Base-by-base conservation (phyloP, 2,888 invertebrate species). In the Caenorhabditis parvicauda region DNA sequence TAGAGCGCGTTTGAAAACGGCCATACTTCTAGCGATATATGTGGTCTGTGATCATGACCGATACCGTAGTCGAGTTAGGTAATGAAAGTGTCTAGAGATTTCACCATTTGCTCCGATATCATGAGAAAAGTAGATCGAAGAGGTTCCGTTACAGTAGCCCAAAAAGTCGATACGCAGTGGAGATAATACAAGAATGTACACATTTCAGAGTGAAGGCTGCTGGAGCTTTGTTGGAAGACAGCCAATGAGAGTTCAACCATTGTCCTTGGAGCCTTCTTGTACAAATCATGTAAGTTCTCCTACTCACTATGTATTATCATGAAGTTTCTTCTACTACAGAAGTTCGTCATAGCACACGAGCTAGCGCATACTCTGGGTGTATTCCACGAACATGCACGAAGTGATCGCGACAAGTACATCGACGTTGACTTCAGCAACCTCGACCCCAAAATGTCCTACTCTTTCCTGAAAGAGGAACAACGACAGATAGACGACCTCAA, bases 221-320 rank as follows among this genome's bases (percentile, higher is more conserved):
- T 71, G 69, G 69, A 67, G 68, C 47, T 70, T 67, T 54, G 59
- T 71, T 28, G 68, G 73, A 1, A 57, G 51, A 35, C 59, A 61
- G 42, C 27, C 27, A n/a, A 51, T 59, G 25, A 28, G 54, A 28
- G 44, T 55, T 41, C 63, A 67, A 35, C 54, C 55, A 1, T 35
- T 68, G 24, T 65, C 68, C 0, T 14, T 68, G 27, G 65, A 62
- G n/a, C 14, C 43, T 3, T 55, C 54, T 43, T 65, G 65, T 37
- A 59, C 59, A 2, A 61, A 60, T 53, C 59, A 63, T 56, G 63
- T 65, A 43, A 44, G 51, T 21, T 14, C 12, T 41, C 19, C 39
- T 7, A 9, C 39, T 39, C n/a, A n/a, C 39, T 7, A 9, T 39
- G n/a, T n/a, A n/a, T n/a, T n/a, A 17, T 39, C 19, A 21, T 17